A percentile compares a stretch with the other conserved stretches of the same genome.
phyloP scores from a whole-genome alignment of 2,888 invertebrate species.

The Hydriomena furcata region DNA sequence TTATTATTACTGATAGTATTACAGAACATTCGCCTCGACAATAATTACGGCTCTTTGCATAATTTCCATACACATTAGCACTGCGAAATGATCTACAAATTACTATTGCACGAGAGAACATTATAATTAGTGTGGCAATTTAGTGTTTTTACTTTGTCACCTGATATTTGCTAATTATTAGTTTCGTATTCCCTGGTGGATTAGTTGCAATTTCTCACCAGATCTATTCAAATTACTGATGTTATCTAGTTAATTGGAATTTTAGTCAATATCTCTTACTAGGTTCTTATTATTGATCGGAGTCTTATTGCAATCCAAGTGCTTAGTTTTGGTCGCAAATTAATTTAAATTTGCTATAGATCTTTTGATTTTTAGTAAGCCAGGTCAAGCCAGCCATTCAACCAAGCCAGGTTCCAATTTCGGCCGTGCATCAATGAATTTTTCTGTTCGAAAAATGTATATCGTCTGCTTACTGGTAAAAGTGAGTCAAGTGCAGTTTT shows the following conservation, averaged over 20 bases:
- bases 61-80: slow-evolving; percentile 78
- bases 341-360: too few relatives aligned
- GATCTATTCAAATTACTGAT: neutral
- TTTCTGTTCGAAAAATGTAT: too few relatives aligned
- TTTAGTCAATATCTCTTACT: neutral
- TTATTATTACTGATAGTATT: slow-evolving; percentile 50
- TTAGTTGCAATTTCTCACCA: neutral
- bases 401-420: too few relatives aligned
- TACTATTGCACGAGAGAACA: slow-evolving; percentile 64
- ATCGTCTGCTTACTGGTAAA: too few relatives aligned
- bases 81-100: slow-evolving; percentile 75
- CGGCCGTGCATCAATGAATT: too few relatives aligned
- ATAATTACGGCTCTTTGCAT: slow-evolving; percentile 75
- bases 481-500: too few relatives aligned
- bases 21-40: slow-evolving; percentile 68
- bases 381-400: too few relatives aligned
- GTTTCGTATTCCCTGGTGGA: slow-evolving; percentile 25
- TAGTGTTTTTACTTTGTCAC: slow-evolving; percentile 63
- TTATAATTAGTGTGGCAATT: slow-evolving; percentile 68
- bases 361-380: too few relatives aligned
- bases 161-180: slow-evolving; percentile 47
- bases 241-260: neutral
- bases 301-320: neutral
- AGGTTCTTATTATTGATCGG: neutral
- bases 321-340: neutral